Base-by-base conservation (phyloP, 2,888 invertebrate genomes). In the Sisyra terminalis region DNA sequence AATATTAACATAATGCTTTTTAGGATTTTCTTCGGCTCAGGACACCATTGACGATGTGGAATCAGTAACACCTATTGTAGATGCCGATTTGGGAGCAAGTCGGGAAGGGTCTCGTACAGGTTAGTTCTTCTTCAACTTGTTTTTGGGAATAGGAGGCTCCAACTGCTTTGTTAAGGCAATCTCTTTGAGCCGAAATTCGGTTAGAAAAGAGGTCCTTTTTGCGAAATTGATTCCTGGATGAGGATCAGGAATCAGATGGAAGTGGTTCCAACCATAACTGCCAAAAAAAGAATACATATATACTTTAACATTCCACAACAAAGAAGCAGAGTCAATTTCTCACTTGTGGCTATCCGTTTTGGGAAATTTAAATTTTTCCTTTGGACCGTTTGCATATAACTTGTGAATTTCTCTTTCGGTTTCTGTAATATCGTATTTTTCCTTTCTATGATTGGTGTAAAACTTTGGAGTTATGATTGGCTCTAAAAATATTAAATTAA, bases 61-160 rank as follows among this genome's bases (percentile, higher is more conserved):
- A 45, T 66, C 62, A 31, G 65, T 65, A 32, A 63, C 70, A 39
- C 73, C 75, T 52, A 79, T 72, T 4, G 71, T 83, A 42, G 85
- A 88, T 40, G 66, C 73, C 29, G 85, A 92, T 60, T 65, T 90
- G 44, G 92, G 92, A 10, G 75, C 87, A 38, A 85, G 80, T 48
- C 71, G 86, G 49, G 89, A 93, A 62, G 89, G 75, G 46, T 92
- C 90, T 7, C 75, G 86, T 60, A 96, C 94, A 58, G 87, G 87
- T 87, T 57, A 57, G 53, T 40, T 40, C 18, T 29, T 39, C 16
- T 37, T 14, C 17, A n/a, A 15, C 14, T 37, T 4, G 14, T n/a
- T 37, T 14, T 14, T 16, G n/a, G n/a, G 15, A 29, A 11, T 39
- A 14, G 15, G 14, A 13, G 18, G 11, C 18, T 39, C 15, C 29